Percentiles rank a stretch among this genome's conserved stretches.
phyloP scores from a whole-genome alignment of 2,888 invertebrate genomes.

The Drosophila monieri region DNA sequence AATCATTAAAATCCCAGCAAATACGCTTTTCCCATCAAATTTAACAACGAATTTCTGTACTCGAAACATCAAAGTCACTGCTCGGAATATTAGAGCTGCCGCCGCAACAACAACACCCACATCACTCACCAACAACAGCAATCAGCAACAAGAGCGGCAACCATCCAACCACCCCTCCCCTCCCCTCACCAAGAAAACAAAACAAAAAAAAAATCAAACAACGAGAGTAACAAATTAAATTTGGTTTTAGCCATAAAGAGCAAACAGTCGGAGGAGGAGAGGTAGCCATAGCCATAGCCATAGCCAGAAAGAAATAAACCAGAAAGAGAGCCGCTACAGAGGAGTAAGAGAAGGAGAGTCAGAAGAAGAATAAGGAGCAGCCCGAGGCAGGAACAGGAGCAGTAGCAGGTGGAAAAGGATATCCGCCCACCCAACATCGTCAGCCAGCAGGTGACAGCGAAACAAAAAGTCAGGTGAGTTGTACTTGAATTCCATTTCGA shows the following conservation, averaged over 20 bases:
- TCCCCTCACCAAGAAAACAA: constrained; percentile 15
- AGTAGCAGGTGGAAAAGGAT: constrained; percentile 37
- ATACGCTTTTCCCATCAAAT: constrained; percentile 59
- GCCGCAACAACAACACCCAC: constrained; percentile 15
- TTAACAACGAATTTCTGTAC: constrained; percentile 41
- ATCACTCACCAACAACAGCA: not conserved
- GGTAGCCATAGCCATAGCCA: constrained; percentile 36
- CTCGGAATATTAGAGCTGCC: constrained; percentile 5
- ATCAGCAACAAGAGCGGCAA: constrained; percentile 27
- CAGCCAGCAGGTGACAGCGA: constrained; percentile 34
- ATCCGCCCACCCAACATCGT: constrained; percentile 34
- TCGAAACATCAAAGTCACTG: constrained; percentile 64
- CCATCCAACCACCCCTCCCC: constrained; percentile 3
- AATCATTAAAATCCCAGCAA: constrained; percentile 38
- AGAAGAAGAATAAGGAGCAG: constrained; percentile 40
- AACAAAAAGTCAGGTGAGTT: constrained; percentile 46
- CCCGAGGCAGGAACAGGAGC: constrained; percentile 17
- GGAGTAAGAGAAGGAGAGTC: constrained; percentile 2
- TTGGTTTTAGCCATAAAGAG: constrained; percentile 70
- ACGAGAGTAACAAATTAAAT: constrained; percentile 74
- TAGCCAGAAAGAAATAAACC: constrained; percentile 26
- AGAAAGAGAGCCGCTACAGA: constrained; percentile 12
- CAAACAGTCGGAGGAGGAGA: constrained; percentile 49
- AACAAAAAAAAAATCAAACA: constrained; percentile 37
- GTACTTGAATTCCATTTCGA: constrained; percentile 4